Percentiles rank a stretch among this genome's conserved stretches.
These are phyloP conservation scores for Trididemnum miniatum DNA, from an alignment of 23 tunicate genomes.

Conservation along the genomic window DNA sequence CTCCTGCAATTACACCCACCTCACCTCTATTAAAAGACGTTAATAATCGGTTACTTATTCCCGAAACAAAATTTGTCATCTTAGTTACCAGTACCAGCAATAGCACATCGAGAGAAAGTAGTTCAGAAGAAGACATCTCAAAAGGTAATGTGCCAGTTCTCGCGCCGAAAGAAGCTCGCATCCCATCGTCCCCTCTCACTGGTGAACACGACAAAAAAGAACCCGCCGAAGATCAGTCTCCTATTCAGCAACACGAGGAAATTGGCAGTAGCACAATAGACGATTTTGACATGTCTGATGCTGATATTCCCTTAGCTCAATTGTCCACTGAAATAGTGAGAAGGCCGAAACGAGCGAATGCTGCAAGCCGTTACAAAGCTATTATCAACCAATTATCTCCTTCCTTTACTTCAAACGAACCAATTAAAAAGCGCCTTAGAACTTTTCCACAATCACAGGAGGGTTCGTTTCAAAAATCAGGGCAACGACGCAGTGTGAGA, in stretches of 20 bases:
- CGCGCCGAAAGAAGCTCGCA: too few species aligned
- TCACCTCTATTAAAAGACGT: too few species aligned
- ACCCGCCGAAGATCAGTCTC: not conserved
- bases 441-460: not conserved
- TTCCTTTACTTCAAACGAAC: constrained; percentile 17
- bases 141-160: too few species aligned
- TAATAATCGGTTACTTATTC: too few species aligned
- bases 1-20: too few species aligned
- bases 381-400: constrained; percentile 43
- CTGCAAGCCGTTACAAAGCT: constrained; percentile 57
- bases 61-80: too few species aligned
- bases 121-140: too few species aligned
- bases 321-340: not conserved
- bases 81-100: too few species aligned
- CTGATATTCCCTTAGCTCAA: constrained; percentile 17
- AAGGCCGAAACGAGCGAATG: constrained; percentile 52
- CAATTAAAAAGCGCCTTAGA: constrained; percentile 10
- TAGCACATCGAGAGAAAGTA: too few species aligned
- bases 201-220: not conserved
- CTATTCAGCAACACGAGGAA: too few species aligned
- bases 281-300: not conserved
- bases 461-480: not conserved
- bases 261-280: too few species aligned
- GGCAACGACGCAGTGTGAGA: constrained; percentile 6
- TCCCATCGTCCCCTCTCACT: too few species aligned